phyloP scores from a whole-genome alignment of 2,888 invertebrate species.

The Caenorhabditis angaria region DNA sequence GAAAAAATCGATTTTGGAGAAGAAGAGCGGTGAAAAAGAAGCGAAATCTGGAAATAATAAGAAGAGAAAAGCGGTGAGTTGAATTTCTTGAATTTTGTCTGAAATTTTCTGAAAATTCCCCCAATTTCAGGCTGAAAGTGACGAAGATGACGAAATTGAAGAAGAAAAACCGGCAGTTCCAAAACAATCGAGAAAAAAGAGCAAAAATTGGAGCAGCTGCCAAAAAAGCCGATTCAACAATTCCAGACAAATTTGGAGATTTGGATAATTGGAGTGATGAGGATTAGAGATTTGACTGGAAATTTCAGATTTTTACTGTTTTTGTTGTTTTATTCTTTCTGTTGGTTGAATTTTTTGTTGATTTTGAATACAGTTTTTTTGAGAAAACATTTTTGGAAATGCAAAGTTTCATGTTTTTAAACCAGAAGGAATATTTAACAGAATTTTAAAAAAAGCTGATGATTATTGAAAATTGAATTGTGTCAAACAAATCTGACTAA shows the following conservation, averaged over 20 bases:
- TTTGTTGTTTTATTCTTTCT: slow-evolving; percentile 27
- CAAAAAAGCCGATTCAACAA: slow-evolving; percentile 44
- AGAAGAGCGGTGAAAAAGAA: not conserved
- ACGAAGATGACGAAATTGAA: slow-evolving; percentile 33
- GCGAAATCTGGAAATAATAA: too few relatives aligned
- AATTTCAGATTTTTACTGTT: not conserved
- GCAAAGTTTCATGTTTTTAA: too few relatives aligned
- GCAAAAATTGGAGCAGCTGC: slow-evolving; percentile 45
- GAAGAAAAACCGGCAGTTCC: slow-evolving; percentile 31
- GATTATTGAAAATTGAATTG: too few relatives aligned
- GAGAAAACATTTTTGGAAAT: too few relatives aligned
- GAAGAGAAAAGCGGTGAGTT: not conserved
- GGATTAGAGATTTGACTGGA: slow-evolving; percentile 16
- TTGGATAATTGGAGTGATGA: slow-evolving; percentile 52
- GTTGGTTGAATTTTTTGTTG: slow-evolving; percentile 9
- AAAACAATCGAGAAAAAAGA: slow-evolving; percentile 45
- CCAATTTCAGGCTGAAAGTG: not conserved
- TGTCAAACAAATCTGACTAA: too few relatives aligned
- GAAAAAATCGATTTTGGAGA: not conserved
- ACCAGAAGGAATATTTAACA: too few relatives aligned
- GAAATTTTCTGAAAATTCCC: not conserved
- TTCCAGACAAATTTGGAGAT: slow-evolving; percentile 49
- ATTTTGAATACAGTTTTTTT: too few relatives aligned
- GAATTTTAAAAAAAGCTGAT: too few relatives aligned
- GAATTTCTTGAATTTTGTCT: not conserved